phyloP scores from a whole-genome alignment of 92 coral and sea anemone species.

The Ricordea florida region DNA sequence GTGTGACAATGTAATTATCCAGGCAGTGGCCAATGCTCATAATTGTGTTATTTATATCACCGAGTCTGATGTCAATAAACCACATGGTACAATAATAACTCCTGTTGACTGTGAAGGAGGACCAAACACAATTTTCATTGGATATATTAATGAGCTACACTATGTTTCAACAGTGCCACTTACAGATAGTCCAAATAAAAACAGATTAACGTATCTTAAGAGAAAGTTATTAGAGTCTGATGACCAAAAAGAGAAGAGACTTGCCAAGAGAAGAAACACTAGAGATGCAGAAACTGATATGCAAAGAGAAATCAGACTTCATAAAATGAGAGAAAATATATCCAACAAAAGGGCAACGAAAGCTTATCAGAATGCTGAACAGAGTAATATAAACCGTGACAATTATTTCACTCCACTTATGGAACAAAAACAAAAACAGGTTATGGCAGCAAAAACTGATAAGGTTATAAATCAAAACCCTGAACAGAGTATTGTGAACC shows the following conservation, averaged over 20 bases:
- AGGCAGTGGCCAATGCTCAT: constrained; percentile 55
- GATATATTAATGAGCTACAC: constrained; percentile 17
- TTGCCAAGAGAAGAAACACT: constrained; percentile 2
- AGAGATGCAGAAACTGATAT: constrained; percentile 4
- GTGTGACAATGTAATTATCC: constrained; percentile 57
- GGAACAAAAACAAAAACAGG: neutral
- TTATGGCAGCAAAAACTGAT: neutral
- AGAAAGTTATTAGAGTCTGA: constrained; percentile 4
- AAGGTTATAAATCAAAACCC: neutral
- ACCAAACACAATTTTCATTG: constrained; percentile 17
- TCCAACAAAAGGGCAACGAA: neutral
- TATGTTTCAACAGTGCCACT: constrained; percentile 24
- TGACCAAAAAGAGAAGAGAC: constrained; percentile 10
- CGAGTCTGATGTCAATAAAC: constrained; percentile 8
- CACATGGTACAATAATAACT: constrained; percentile 18
- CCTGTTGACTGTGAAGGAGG: neutral
- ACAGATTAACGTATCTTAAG: neutral
- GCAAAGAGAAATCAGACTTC: constrained; percentile 31
- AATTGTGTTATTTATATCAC: constrained; percentile 29
- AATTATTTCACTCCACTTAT: neutral
- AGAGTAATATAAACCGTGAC: neutral
- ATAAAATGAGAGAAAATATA: constrained; percentile 3
- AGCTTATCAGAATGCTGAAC: neutral
- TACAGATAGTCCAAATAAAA: too few species aligned
- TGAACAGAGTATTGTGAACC: constrained; percentile 3